phyloP scores from a whole-genome alignment of 2,113 vertebrate genomes.

The Mesembrinibis cayennensis region DNA sequence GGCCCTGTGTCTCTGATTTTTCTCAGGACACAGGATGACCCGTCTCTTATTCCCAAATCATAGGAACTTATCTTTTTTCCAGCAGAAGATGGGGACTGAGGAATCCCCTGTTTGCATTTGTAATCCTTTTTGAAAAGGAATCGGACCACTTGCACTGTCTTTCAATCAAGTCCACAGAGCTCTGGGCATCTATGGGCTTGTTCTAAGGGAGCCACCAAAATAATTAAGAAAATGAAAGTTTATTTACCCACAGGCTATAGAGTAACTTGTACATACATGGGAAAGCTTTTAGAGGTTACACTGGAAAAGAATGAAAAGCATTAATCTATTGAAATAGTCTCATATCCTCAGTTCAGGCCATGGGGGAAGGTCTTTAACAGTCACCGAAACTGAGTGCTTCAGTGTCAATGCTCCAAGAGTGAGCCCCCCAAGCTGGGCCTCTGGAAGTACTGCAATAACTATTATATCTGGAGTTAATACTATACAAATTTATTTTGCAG shows the following conservation, averaged over 20 bases:
- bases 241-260: not conserved
- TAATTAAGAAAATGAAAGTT: not conserved
- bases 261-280: not conserved
- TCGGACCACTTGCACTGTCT: not conserved
- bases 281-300: not conserved
- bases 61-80: not conserved
- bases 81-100: not conserved
- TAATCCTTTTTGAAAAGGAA: not conserved
- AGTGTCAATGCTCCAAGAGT: fast-evolving
- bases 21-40: not conserved
- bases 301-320: not conserved
- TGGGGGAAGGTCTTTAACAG: not conserved
- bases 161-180: not conserved
- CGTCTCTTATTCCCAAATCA: not conserved
- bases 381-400: fast-evolving
- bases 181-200: not conserved
- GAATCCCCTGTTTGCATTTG: not conserved
- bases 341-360: not conserved
- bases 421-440: not conserved
- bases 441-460: not conserved
- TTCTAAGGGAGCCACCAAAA: not conserved
- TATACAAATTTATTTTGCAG: not conserved
- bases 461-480: too few relatives aligned
- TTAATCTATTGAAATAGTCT: not conserved
- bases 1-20: not conserved